Base-by-base conservation (phyloP, 2,888 invertebrate species). In the Standfussiana lucernea region DNA sequence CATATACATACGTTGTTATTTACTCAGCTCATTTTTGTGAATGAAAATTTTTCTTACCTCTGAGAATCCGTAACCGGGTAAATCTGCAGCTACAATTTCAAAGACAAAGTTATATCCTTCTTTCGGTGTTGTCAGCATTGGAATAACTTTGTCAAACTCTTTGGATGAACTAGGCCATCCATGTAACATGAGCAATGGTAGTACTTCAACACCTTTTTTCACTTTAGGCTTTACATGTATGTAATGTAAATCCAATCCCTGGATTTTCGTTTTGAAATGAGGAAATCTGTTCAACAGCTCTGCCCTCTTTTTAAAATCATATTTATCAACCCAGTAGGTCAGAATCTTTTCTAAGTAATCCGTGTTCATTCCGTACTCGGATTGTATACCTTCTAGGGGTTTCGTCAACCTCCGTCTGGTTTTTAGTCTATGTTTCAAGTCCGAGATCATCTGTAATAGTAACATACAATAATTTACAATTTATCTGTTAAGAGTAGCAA, bases 101-200 rank as follows among this genome's bases (percentile, higher is more conserved):
- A 98, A 98, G 0, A 97, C 97, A 82, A 97, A 98, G 77, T 97
- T 96, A 37, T 95, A 95, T 72, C 97, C 97, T 0, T 95, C 91
- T 66, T 93, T 96, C 0, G 97, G 97, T 1, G 94, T 96, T 0
- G 97, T 98, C 68, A 98, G 90, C 71, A 97, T 87, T 0, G 98
- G 98, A 85, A 98, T 97, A 15, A 98, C 95, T 86, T 98, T 98
- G 88, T 97, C 97, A 91, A 98, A 99, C 93, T 99, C 99, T 72
- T 98, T 97, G 0, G 99, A 97, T 0, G 98, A 98, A 74, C 99
- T 98, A 0, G 99, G 99, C 99, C 99, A 99, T 28, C 99, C 99
- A 89, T 99, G 99, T 66, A 98, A 91, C 85, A 99, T 88, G 1
- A 99, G 93, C 61, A 99, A 87, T 0, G 99, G 98, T 37, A 98